Conservation (phyloP, 2,113 vertebrate genomes). For the Smithornis capensis region DNA sequence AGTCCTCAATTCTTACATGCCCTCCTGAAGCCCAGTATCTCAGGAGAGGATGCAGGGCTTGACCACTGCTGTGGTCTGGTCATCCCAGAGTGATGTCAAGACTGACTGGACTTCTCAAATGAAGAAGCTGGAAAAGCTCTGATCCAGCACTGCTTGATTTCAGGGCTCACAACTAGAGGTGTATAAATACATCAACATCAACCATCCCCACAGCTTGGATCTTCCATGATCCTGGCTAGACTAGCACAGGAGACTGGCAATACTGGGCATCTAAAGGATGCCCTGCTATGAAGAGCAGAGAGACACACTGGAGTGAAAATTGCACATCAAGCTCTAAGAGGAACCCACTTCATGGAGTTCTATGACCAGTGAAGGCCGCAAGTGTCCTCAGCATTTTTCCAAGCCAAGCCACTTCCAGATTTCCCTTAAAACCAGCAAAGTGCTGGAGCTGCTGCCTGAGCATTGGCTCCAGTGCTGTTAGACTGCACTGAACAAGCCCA, state of each 20-base stretch:
- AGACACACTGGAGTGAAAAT: not conserved
- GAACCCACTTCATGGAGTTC: not conserved
- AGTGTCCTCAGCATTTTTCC: not conserved
- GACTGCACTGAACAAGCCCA: not conserved
- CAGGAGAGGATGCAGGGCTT: not conserved
- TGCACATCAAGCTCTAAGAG: not conserved
- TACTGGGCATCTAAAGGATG: fast-evolving
- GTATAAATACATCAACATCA: not conserved
- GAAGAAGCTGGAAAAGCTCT: not conserved
- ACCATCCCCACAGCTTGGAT: not conserved
- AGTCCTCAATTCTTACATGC: not conserved
- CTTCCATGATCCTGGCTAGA: not conserved
- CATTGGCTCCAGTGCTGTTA: not conserved
- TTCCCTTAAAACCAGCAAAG: not conserved
- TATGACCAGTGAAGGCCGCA: not conserved
- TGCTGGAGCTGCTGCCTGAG: not conserved
- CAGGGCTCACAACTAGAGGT: not conserved
- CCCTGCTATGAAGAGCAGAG: not conserved
- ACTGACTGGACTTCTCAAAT: not conserved
- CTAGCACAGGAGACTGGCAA: not conserved
- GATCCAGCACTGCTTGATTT: not conserved
- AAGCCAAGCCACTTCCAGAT: not conserved
- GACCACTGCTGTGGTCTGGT: not conserved
- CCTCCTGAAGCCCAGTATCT: not conserved
- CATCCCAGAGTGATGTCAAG: not conserved